A percentile compares a stretch with the other conserved stretches of the same genome.
Evolutionary conservation across 2,797 vertebrate species (phyloP).

Genomic region (Diceros bicornis): DNA sequence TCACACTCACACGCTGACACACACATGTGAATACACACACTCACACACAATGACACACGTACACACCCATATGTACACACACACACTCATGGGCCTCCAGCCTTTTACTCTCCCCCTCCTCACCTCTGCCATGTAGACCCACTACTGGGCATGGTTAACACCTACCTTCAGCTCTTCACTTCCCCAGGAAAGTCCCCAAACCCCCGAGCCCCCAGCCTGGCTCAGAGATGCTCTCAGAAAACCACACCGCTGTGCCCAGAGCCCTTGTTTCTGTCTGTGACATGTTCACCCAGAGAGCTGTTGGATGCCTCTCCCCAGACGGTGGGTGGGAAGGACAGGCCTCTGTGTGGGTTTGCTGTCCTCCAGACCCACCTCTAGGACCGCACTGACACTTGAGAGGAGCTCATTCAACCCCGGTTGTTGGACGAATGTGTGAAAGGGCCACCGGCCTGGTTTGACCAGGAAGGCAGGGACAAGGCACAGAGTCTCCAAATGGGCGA

Average conservation of each 20-base stretch:
- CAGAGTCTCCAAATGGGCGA: neutral
- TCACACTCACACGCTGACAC: neutral
- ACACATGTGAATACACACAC: too few species aligned
- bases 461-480: neutral
- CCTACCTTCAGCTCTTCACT: neutral
- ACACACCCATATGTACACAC: neutral
- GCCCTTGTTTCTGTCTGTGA: neutral
- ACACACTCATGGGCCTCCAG: neutral
- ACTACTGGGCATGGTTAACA: fast-evolving
- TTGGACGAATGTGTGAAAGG: neutral
- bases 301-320: neutral
- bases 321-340: neutral
- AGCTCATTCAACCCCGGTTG: too few species aligned
- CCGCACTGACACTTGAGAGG: fast-evolving
- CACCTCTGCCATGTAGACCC: neutral
- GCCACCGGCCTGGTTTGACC: neutral
- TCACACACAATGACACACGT: neutral
- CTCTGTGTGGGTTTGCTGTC: neutral
- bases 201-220: neutral
- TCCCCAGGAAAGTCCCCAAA: neutral
- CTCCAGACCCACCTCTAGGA: fast-evolving
- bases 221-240: neutral
- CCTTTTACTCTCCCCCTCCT: neutral
- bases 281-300: fast-evolving
- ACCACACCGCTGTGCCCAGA: neutral